phyloP scores from a whole-genome alignment of 2,888 invertebrate species.

The Exocentrus adspersus region DNA sequence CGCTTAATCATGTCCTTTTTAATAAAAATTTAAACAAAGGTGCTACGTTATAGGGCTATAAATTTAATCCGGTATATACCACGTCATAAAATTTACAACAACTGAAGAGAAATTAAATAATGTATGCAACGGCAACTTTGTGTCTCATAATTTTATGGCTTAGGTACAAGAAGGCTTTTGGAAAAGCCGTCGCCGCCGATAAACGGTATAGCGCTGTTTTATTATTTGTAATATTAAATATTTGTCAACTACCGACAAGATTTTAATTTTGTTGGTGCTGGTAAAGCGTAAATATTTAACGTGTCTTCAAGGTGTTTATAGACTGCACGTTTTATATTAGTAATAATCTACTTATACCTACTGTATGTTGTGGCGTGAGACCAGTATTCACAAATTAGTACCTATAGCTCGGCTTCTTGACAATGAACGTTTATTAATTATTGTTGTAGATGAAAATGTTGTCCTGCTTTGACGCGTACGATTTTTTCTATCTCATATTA shows the following conservation, averaged over 20 bases:
- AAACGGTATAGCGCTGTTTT: conserved; percentile 11
- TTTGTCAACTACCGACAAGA: conserved; percentile 17
- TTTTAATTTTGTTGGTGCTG: conserved; percentile 8
- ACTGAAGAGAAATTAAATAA: conserved; percentile 3
- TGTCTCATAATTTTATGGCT: conserved; percentile 7
- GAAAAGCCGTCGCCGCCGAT: conserved; percentile 17
- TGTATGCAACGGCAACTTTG: neutral
- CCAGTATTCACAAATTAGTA: too few species aligned
- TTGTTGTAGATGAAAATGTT: too few species aligned
- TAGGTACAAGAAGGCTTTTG: neutral
- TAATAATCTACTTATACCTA: too few species aligned
- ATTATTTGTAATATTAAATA: conserved; percentile 13
- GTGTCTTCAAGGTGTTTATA: conserved; percentile 7
- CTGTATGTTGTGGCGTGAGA: too few species aligned
- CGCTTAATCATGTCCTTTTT: neutral
- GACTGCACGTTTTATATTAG: too few species aligned
- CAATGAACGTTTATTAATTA: too few species aligned
- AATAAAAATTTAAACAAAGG: neutral
- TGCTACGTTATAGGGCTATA: neutral
- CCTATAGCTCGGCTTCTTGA: too few species aligned
- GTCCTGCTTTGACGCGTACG: too few species aligned
- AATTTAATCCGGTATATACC: neutral
- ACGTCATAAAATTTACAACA: conserved; percentile 5
- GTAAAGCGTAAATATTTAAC: conserved; percentile 16
- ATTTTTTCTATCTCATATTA: too few species aligned